These are phyloP conservation scores for Phylloscopus trochilus DNA, from an alignment of 2,113 vertebrate species.

Conservation along the genomic window DNA sequence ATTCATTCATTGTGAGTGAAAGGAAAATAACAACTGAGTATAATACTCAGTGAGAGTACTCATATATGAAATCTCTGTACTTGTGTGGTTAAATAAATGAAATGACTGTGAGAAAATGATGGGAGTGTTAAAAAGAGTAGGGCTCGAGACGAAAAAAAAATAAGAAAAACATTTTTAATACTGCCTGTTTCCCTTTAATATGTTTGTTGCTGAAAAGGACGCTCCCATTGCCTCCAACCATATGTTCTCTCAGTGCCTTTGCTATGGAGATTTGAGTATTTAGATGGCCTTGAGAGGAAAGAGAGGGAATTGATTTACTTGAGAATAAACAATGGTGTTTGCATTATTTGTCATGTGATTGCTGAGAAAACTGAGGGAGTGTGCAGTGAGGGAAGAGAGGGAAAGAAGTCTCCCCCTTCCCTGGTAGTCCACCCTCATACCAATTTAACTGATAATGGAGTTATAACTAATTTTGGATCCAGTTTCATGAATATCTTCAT, in stretches of 20 bases:
- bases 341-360: background rate
- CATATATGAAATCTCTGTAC: background rate
- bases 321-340: background rate
- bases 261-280: background rate
- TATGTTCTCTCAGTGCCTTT: background rate
- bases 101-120: background rate
- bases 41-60: background rate
- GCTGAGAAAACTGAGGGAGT: background rate
- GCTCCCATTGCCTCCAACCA: background rate
- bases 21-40: background rate
- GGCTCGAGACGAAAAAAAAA: background rate
- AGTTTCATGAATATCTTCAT: background rate
- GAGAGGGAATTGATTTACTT: background rate
- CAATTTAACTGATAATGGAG: background rate
- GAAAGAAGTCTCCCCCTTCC: background rate
- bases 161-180: background rate
- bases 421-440: background rate
- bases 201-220: background rate
- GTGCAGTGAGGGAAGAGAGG: background rate
- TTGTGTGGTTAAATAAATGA: background rate
- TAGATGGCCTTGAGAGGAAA: background rate
- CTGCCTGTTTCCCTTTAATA: background rate
- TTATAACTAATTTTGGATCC: background rate
- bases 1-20: background rate
- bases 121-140: background rate